Evolutionary conservation across 2,888 invertebrate genomes (phyloP).

Genomic region (Trichacis sp.): DNA sequence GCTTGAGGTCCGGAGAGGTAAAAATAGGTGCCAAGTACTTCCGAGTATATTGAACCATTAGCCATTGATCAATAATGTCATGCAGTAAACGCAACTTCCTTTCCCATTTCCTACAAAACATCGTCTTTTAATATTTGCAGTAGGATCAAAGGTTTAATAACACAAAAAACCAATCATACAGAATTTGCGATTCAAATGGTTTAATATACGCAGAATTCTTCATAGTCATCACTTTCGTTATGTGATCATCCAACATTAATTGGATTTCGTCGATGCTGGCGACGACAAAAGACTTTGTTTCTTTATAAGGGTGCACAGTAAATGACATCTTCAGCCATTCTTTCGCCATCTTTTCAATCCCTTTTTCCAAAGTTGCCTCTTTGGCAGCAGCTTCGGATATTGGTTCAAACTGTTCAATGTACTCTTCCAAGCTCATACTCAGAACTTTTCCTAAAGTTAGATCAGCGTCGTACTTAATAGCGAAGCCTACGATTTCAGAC

Average conservation of each 20-base stretch:
- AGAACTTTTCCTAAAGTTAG: conserved; percentile 86
- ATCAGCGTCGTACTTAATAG: conserved; percentile 85
- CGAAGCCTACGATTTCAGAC: conserved; percentile 91
- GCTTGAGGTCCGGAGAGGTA: conserved; percentile 95
- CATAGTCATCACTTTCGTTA: conserved; percentile 96
- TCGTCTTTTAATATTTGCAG: no score
- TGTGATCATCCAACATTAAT: conserved; percentile 92
- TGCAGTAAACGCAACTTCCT: conserved; percentile 84
- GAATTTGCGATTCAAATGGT: conserved; percentile 87
- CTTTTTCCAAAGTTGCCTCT: conserved; percentile 91
- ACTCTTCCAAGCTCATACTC: conserved; percentile 88
- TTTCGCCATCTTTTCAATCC: conserved; percentile 87
- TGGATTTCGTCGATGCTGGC: conserved; percentile 95
- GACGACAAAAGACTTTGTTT: conserved; percentile 90
- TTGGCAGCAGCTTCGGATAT: conserved; percentile 96
- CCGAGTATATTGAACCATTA: conserved; percentile 95
- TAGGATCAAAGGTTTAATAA: no score
- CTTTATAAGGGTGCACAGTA: conserved; percentile 82
- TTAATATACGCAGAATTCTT: conserved; percentile 96
- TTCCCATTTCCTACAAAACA: conserved; percentile 85
- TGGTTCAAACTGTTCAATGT: conserved; percentile 85
- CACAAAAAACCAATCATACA: no score
- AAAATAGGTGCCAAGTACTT: conserved; percentile 97
- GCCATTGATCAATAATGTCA: conserved; percentile 94
- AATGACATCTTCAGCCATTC: conserved; percentile 90